These are phyloP conservation scores for Neodon shergylaensis DNA, from an alignment of 2,113 vertebrate genomes.

Conservation along the genomic window DNA sequence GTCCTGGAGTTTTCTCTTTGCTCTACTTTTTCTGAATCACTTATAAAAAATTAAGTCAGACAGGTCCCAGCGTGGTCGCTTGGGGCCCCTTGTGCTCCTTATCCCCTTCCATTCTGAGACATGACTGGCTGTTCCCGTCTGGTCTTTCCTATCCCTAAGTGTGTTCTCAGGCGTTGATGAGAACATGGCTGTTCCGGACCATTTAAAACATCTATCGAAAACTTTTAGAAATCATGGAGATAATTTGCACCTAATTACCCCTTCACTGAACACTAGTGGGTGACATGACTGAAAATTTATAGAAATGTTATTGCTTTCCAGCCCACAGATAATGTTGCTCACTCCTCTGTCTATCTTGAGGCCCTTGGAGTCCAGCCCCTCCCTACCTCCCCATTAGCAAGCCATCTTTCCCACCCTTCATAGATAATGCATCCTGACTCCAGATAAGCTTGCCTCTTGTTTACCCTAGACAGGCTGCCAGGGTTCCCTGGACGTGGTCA, in stretches of 20 bases:
- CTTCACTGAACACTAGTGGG: not conserved
- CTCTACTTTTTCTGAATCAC: slow-evolving; percentile 68
- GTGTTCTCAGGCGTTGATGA: slow-evolving; percentile 33
- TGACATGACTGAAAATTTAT: slow-evolving; percentile 32
- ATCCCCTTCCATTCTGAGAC: slow-evolving; percentile 39
- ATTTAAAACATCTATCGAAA: slow-evolving; percentile 57
- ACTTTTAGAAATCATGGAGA: slow-evolving; percentile 53
- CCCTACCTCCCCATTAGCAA: slow-evolving; percentile 31
- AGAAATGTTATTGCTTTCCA: slow-evolving; percentile 57
- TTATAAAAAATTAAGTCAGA: slow-evolving; percentile 71
- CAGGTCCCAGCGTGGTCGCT: slow-evolving; percentile 50
- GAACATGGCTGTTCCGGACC: slow-evolving; percentile 1
- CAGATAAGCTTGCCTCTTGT: slow-evolving; percentile 14
- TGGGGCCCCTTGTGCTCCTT: slow-evolving; percentile 42
- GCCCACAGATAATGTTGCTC: slow-evolving; percentile 25
- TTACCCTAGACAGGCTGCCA: slow-evolving; percentile 4
- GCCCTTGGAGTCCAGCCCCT: slow-evolving; percentile 8
- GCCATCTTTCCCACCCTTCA: slow-evolving; percentile 2
- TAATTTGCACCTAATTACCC: not conserved
- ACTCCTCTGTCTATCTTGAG: slow-evolving; percentile 34
- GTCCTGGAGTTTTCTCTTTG: slow-evolving; percentile 59
- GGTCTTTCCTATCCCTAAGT: slow-evolving; percentile 32
- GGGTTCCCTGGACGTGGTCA: not conserved
- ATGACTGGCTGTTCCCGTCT: slow-evolving; percentile 43
- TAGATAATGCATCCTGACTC: not conserved